Evolutionary conservation across 1,140 invertebrate species (phyloP).

Genomic region (Chymomyza costata): DNA sequence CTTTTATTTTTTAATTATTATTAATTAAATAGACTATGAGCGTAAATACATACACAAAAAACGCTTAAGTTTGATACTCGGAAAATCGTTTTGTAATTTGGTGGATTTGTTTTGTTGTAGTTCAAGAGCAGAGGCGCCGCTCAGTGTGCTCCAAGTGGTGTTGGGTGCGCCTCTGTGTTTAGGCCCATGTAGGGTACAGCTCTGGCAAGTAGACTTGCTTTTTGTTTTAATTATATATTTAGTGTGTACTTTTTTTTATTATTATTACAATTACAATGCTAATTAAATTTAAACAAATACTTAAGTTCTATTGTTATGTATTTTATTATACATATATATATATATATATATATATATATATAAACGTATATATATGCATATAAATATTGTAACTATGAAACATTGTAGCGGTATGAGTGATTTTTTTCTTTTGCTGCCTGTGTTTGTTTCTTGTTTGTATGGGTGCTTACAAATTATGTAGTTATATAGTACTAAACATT

Average conservation of each 20-base stretch:
- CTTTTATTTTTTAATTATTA: conserved; percentile 33
- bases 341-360: no score
- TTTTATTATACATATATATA: no score
- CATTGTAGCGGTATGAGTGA: conserved; percentile 32
- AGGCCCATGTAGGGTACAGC: not conserved
- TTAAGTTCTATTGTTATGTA: conserved; percentile 62
- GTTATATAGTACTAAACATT: conserved; percentile 59
- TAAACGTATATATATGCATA: no score
- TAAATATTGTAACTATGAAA: conserved; percentile 45
- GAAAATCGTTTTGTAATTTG: conserved; percentile 48
- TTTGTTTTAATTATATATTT: conserved; percentile 26
- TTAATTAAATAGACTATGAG: conserved; percentile 38
- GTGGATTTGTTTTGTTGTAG: conserved; percentile 60
- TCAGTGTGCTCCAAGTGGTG: conserved; percentile 31
- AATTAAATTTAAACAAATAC: conserved; percentile 73
- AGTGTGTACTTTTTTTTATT: conserved; percentile 32
- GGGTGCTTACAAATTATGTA: conserved; percentile 19
- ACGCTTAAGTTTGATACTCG: conserved; percentile 24
- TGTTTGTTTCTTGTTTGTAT: conserved; percentile 21
- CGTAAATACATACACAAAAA: conserved; percentile 57
- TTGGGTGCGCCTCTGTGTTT: conserved; percentile 23
- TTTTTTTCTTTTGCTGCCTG: conserved; percentile 2
- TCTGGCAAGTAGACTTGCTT: conserved; percentile 32
- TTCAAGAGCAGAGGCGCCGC: conserved; percentile 28
- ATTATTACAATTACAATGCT: conserved; percentile 65